These are phyloP conservation scores for Hesperophylax magnus DNA, from an alignment of 1,140 invertebrate genomes.

Conservation along the genomic window DNA sequence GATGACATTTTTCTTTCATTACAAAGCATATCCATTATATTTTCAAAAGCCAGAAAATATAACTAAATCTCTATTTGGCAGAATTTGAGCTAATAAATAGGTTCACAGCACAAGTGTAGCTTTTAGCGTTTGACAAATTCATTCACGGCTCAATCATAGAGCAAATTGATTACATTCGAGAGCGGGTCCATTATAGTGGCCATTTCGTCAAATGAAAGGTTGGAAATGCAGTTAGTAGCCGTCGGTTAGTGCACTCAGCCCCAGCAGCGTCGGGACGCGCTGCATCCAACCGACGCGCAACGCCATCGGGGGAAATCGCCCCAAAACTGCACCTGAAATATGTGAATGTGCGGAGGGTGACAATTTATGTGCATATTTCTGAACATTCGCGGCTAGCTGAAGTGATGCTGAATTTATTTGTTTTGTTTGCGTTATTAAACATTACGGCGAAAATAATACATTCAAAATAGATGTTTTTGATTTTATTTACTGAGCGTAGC, in stretches of 20 bases:
- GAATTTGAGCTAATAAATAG: no score
- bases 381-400: background rate
- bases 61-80: no score
- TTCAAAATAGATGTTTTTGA: no score
- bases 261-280: background rate
- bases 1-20: no score
- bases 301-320: background rate
- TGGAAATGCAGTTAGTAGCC: background rate
- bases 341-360: background rate
- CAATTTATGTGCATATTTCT: background rate
- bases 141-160: background rate
- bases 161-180: slow-evolving; percentile 13
- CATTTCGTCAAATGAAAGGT: slow-evolving; percentile 7
- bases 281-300: no score
- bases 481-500: no score
- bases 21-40: no score
- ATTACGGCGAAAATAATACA: no score
- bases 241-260: background rate
- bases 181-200: background rate
- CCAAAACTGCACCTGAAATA: background rate
- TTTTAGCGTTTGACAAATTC: background rate
- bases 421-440: no score
- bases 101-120: no score
- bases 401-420: no score
- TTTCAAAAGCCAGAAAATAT: no score